Evolutionary conservation across 2,888 invertebrate species (phyloP), one percentile per base, ranked within the genome.

Genomic region (Koerneria pararmatus): DNA sequence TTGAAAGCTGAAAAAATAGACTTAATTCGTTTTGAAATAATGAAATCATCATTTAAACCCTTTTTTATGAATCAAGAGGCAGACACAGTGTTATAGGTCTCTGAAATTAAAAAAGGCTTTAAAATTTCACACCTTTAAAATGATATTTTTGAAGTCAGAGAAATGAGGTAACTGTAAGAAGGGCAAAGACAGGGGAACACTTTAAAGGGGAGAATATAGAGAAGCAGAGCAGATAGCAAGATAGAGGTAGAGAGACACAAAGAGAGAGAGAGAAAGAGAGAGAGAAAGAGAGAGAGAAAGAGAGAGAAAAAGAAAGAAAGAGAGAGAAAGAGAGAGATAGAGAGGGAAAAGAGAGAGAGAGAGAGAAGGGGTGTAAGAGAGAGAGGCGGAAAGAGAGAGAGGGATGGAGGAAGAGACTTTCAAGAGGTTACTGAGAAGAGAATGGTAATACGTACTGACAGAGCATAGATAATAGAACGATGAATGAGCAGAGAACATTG

Each of bases 41-140:
- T 31, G 22, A 41, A 29, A 19, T 59, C 37, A 46, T 59, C 59
- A 41, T 59, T 41, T 19, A 59, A 41, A 37, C 29, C 37, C 11
- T n/a, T n/a, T 46, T 46, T 56, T 56, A 35, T 32, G 35, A 56
- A 35, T 35, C 34, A 56, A 35, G 56, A 56, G 34, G 32, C 56
- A 35, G 35, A 35, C 8, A 32, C n/a, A 32, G 56, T 34, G 34
- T n/a, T 31, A 32, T 31, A 54, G 54, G 32, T 29, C 27, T 5
- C 34, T 24, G 29, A 51, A 51, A 31, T 11, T 22, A 35, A 32
- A 35, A 27, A 29, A 27, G 56, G 56, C 32, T 35, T 35, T 56
- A 56, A 56, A 35, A 56, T 56, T 32, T 29, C 34, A 35, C 56
- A 32, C 56, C 34, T 56, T 56, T 56, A 56, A n/a, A n/a, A 35